phyloP scores from a whole-genome alignment of 2,888 invertebrate species.

The Scrobipalpa costella region DNA sequence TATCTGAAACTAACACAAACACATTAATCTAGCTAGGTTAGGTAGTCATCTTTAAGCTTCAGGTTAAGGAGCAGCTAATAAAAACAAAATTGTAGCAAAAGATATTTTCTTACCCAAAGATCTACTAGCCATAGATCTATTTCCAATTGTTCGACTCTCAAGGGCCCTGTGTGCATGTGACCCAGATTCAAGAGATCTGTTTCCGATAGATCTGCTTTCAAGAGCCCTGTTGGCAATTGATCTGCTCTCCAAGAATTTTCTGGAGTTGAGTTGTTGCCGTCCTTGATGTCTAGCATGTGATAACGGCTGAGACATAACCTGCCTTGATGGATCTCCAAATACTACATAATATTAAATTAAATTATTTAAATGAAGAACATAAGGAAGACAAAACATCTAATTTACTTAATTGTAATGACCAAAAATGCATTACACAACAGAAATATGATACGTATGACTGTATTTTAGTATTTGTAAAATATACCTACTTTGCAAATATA shows the following conservation, averaged over 20 bases:
- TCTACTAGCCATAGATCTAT: conserved; percentile 1
- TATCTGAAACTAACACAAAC: conserved; percentile 38
- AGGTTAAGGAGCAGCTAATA: too few species aligned
- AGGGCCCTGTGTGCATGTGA: conserved; percentile 43
- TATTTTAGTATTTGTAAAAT: too few species aligned
- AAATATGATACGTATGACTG: too few species aligned
- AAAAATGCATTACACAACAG: too few species aligned
- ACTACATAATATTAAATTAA: conserved; percentile 42
- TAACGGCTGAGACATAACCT: conserved; percentile 67
- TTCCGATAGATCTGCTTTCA: conserved; percentile 10
- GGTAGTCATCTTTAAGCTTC: too few species aligned
- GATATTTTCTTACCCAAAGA: conserved; percentile 14
- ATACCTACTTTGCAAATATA: too few species aligned
- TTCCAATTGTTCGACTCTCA: conserved; percentile 7
- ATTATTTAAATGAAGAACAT: background rate
- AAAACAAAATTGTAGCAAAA: too few species aligned
- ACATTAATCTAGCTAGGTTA: too few species aligned
- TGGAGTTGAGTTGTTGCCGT: conserved; percentile 48
- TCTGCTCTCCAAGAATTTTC: conserved; percentile 53
- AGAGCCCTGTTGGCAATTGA: conserved; percentile 41
- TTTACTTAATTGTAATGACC: too few species aligned
- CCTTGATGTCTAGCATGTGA: conserved; percentile 35
- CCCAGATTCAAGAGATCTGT: conserved; percentile 34
- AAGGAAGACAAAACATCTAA: background rate
- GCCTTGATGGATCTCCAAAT: conserved; percentile 68